Conservation (phyloP, 2,113 vertebrate species). For the Cynocephalus volans region DNA sequence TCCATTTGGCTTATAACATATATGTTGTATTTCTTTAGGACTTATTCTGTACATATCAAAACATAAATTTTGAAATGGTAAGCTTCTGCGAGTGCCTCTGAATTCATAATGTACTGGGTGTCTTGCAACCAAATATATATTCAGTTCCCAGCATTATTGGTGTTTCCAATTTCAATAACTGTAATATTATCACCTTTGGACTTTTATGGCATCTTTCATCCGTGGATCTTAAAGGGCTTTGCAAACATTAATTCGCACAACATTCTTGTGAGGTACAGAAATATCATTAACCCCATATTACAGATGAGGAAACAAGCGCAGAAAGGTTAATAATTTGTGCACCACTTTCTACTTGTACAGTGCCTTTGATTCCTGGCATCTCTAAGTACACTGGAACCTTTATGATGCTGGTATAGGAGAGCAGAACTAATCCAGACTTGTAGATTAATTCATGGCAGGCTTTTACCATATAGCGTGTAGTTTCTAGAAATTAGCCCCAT, state of each 20-base stretch:
- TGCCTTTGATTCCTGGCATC: slow-evolving; percentile 71
- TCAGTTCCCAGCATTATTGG: slow-evolving; percentile 80
- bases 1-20: slow-evolving; percentile 62
- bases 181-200: slow-evolving; percentile 84
- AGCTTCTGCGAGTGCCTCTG: slow-evolving; percentile 70
- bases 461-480: background rate
- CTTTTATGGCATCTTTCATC: slow-evolving; percentile 85
- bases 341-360: slow-evolving; percentile 49
- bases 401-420: slow-evolving; percentile 32
- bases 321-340: slow-evolving; percentile 83
- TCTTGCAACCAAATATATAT: slow-evolving; percentile 80
- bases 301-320: slow-evolving; percentile 84
- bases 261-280: slow-evolving; percentile 83
- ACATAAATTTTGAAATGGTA: slow-evolving; percentile 75
- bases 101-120: slow-evolving; percentile 72
- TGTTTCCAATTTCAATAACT: slow-evolving; percentile 86
- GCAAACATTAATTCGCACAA: slow-evolving; percentile 85
- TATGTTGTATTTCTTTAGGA: slow-evolving; percentile 54
- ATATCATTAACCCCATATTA: slow-evolving; percentile 87
- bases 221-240: slow-evolving; percentile 86
- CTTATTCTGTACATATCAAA: slow-evolving; percentile 65
- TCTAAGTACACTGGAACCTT: slow-evolving; percentile 47
- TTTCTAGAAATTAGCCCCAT: slow-evolving; percentile 20
- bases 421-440: slow-evolving; percentile 10
- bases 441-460: slow-evolving; percentile 11